These are phyloP conservation scores for Rhyacichthys aspro DNA, from an alignment of 2,797 vertebrate genomes.

Conservation along the genomic window DNA sequence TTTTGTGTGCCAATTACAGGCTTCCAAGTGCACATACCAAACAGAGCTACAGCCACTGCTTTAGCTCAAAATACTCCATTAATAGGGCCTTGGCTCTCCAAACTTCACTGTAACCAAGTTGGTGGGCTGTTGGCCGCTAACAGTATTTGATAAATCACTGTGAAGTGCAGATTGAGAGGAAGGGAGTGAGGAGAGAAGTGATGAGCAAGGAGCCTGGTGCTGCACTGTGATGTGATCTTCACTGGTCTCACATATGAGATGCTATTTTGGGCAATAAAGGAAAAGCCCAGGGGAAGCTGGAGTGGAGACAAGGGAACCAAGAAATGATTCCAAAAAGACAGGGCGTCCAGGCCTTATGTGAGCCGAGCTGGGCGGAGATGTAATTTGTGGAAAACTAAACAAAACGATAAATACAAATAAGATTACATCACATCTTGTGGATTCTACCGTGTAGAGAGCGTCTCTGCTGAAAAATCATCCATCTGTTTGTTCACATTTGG, in stretches of 20 bases:
- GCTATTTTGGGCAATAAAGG: conserved; percentile 71
- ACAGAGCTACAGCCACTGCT: conserved; percentile 3
- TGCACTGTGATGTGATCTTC: conserved; percentile 50
- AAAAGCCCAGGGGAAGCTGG: conserved; percentile 61
- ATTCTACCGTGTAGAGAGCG: conserved; percentile 6
- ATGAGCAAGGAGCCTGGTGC: conserved; percentile 37
- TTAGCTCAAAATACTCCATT: conserved; percentile 14
- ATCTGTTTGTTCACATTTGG: conserved; percentile 17
- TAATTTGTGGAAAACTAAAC: conserved; percentile 34
- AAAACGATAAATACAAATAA: conserved; percentile 14
- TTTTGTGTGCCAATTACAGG: conserved; percentile 51
- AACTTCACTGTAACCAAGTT: conserved; percentile 24
- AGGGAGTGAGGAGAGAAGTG: conserved; percentile 28
- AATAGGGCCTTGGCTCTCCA: conserved; percentile 1
- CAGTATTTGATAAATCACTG: conserved; percentile 20
- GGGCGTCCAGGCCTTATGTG: conserved; percentile 27
- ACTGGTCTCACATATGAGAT: conserved; percentile 59
- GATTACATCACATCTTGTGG: background rate
- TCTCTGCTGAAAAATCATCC: conserved; percentile 4
- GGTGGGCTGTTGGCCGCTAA: conserved; percentile 14
- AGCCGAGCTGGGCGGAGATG: conserved; percentile 36
- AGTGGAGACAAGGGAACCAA: conserved; percentile 53
- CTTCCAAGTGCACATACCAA: conserved; percentile 28
- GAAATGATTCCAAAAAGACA: conserved; percentile 36
- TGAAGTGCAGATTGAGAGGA: conserved; percentile 18